Evolutionary conservation across 2,888 invertebrate species (phyloP).

Genomic region (Pocota personata): DNA sequence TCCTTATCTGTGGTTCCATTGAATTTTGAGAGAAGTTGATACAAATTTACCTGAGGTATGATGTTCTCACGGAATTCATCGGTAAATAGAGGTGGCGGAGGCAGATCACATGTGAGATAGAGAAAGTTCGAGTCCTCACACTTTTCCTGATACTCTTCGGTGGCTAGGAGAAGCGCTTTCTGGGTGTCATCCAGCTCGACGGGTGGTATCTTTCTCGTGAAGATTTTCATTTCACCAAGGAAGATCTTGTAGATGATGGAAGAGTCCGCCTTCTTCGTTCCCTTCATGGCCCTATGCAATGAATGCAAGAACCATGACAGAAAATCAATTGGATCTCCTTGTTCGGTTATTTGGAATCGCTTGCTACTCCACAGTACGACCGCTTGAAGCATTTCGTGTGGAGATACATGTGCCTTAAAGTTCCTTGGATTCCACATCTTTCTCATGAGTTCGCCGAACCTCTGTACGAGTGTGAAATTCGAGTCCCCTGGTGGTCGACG

Average conservation of each 20-base stretch:
- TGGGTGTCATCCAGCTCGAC: conserved; percentile 95
- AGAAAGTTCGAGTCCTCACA: conserved; percentile 96
- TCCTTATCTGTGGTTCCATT: conserved; percentile 98
- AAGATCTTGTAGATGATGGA: conserved; percentile 98
- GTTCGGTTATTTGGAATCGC: conserved; percentile 98
- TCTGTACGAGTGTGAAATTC: conserved; percentile 93
- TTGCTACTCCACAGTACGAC: conserved; percentile 98
- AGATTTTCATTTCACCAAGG: conserved; percentile 94
- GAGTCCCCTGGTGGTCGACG: conserved; percentile 98
- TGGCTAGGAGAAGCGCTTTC: conserved; percentile 89
- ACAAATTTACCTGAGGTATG: conserved; percentile 98
- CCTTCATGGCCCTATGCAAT: conserved; percentile 96
- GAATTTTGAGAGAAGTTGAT: conserved; percentile 96
- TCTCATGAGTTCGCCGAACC: conserved; percentile 96
- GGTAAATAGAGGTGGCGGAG: conserved; percentile 97
- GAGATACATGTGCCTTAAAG: conserved; percentile 99
- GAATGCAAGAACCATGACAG: conserved; percentile 99
- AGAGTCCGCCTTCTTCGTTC: conserved; percentile 93
- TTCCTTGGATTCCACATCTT: conserved; percentile 99
- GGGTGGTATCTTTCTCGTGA: conserved; percentile 95
- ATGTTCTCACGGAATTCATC: conserved; percentile 99
- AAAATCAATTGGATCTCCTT: conserved; percentile 99
- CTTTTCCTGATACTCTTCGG: conserved; percentile 94
- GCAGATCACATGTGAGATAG: conserved; percentile 98
- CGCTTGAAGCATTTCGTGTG: conserved; percentile 99